These are phyloP conservation scores for Ictalurus punctatus DNA, from an alignment of 2,113 vertebrate genomes.

Conservation along the genomic window DNA sequence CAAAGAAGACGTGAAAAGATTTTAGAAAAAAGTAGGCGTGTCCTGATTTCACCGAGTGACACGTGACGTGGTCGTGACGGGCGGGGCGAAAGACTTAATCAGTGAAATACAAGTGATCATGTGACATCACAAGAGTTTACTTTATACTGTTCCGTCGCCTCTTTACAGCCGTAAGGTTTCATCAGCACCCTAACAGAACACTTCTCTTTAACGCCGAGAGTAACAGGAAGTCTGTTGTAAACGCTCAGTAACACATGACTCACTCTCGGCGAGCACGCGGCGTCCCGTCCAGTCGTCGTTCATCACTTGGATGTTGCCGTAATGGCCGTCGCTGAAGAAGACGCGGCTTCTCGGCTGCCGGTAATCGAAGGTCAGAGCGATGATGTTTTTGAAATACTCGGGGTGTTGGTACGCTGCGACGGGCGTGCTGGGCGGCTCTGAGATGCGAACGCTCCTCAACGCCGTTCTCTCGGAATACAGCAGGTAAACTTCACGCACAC, in stretches of 20 bases:
- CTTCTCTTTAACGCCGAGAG: no score
- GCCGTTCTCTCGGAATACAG: slow-evolving; percentile 84
- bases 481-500: slow-evolving; percentile 79
- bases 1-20: background rate
- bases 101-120: background rate
- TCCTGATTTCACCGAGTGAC: background rate
- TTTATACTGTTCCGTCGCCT: background rate
- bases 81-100: background rate
- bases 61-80: background rate
- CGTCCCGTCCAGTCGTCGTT: slow-evolving; percentile 84
- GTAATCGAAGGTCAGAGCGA: slow-evolving; percentile 83
- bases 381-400: slow-evolving; percentile 82
- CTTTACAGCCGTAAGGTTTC: background rate
- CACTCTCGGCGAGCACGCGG: slow-evolving; percentile 80
- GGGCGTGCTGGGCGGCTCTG: slow-evolving; percentile 80
- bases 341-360: slow-evolving; percentile 77
- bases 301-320: slow-evolving; percentile 85
- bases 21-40: background rate
- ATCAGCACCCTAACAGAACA: background rate
- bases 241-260: slow-evolving; percentile 50
- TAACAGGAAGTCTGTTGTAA: background rate
- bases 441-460: slow-evolving; percentile 83
- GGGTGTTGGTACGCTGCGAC: slow-evolving; percentile 80
- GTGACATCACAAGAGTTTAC: no score
- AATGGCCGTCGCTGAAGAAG: slow-evolving; percentile 86